Evolutionary conservation across 1,140 invertebrate species (phyloP), one percentile per base, ranked within the genome.

Genomic region (Tetramorium alpestre): DNA sequence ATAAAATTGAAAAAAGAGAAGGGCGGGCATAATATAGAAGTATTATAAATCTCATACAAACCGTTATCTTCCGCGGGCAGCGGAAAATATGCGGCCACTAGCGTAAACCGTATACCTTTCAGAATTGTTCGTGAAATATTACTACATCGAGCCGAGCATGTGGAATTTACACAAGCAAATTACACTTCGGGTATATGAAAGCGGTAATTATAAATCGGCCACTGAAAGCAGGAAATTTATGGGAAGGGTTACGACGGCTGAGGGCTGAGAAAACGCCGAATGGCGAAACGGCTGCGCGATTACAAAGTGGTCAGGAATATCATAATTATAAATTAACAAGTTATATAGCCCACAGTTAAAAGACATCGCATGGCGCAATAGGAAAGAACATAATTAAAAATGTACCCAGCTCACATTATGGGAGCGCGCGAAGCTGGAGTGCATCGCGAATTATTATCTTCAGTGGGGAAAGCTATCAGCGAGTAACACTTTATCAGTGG

Each of bases 111-210:
- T 81, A 67, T 78, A 69, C 85, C 85, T 86, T 81, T 70, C 64
- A 41, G 58, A 81, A 81, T 76, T 87, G 58, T 80, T 60, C 41
- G 18, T 76, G 80, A 90, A 88, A 90, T 90, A 90, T 90, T 82
- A 86, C 77, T 81, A 69, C 60, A 70, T 81, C 75, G 85, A 70
- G 65, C 65, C 56, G 76, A 58, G 86, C 86, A 75, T 64, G 89
- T 88, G 81, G 89, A 88, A 90, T 90, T 90, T 90, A 90, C 88
- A 90, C 88, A 90, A 90, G 89, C 86, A 90, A 90, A 90, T 90
- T 90, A 88, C 89, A 84, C 86, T 90, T 90, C 49, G 80, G 69
- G 60, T 77, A 76, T 90, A 90, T 81, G 88, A 88, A 87, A 90
- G 86, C 80, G 89, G 89, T 90, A 90, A 90, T 90, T 90, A 90